phyloP scores from a whole-genome alignment of 2,888 invertebrate genomes.

The Helicoverpa assulta region DNA sequence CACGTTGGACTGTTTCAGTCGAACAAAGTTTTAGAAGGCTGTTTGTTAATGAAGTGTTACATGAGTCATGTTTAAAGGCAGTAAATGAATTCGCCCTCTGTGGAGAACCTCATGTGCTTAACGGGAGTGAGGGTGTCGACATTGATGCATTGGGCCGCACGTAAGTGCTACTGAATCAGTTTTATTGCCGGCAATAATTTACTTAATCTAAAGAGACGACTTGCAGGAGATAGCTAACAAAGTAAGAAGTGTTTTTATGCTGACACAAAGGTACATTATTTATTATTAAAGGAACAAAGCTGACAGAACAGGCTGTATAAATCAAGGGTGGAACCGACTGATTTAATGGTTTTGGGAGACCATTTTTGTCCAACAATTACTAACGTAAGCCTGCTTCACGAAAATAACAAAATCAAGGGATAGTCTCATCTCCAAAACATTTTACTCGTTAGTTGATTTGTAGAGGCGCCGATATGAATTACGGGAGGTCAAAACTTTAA shows the following conservation, averaged over 20 bases:
- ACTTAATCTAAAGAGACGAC: conserved; percentile 55
- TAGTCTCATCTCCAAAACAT: conserved; percentile 4
- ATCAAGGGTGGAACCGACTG: conserved; percentile 55
- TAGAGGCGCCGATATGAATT: conserved; percentile 15
- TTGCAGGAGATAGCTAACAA: conserved; percentile 44
- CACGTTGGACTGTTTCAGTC: conserved; percentile 56
- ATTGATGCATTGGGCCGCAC: conserved; percentile 48
- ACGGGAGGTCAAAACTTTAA: conserved; percentile 39
- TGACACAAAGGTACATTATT: conserved; percentile 51
- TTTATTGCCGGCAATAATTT: conserved; percentile 64
- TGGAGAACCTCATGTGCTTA: conserved; percentile 34
- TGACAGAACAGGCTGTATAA: conserved; percentile 52
- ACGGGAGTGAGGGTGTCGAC: conserved; percentile 54
- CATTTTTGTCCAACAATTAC: conserved; percentile 30
- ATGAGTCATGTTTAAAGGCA: conserved; percentile 66
- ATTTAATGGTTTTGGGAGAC: conserved; percentile 38
- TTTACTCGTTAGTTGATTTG: conserved; percentile 18
- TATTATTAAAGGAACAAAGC: conserved; percentile 57
- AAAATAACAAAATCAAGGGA: conserved; percentile 21
- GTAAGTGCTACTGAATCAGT: conserved; percentile 62
- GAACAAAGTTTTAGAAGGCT: conserved; percentile 66
- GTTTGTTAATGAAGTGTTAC: conserved; percentile 67
- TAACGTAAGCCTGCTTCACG: conserved; percentile 10
- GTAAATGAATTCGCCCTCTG: conserved; percentile 51
- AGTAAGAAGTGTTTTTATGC: conserved; percentile 51